A percentile compares a stretch with the other conserved stretches of the same genome.
These are phyloP conservation scores for Malurus alboscapulatus DNA, from an alignment of 2,113 vertebrate species.

Conservation along the genomic window DNA sequence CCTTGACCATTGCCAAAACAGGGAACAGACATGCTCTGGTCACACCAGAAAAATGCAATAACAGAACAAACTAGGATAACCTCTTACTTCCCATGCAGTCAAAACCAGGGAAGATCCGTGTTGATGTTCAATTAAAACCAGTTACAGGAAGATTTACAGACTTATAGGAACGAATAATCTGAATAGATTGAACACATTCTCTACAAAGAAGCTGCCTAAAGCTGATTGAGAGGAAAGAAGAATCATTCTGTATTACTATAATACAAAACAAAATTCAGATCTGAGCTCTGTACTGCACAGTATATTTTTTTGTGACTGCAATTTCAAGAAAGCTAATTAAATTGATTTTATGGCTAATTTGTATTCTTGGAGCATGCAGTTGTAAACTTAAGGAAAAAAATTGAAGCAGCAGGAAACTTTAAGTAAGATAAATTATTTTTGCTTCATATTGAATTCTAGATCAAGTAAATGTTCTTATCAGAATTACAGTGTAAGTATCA, in stretches of 20 bases:
- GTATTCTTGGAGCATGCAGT: background rate
- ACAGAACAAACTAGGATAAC: background rate
- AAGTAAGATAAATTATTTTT: conserved; percentile 17
- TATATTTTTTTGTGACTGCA: background rate
- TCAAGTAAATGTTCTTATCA: background rate
- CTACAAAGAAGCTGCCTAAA: background rate
- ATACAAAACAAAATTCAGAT: background rate
- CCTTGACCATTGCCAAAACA: background rate
- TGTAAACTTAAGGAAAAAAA: conserved; percentile 1
- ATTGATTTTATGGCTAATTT: conserved; percentile 18
- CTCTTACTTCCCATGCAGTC: background rate
- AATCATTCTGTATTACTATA: background rate
- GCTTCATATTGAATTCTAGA: background rate
- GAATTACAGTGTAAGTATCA: background rate
- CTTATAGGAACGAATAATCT: background rate
- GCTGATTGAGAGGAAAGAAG: background rate
- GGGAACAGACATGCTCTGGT: background rate
- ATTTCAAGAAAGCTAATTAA: conserved; percentile 5
- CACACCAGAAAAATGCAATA: background rate
- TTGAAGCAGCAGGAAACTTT: background rate
- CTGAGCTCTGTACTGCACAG: background rate
- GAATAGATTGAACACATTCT: background rate
- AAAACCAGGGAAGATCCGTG: background rate
- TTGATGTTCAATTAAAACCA: background rate
- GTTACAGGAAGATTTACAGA: background rate